These are phyloP conservation scores for Strongylocentrotus purpuratus DNA, from an alignment of 35 echinoderm and acorn worm species.

Conservation along the genomic window DNA sequence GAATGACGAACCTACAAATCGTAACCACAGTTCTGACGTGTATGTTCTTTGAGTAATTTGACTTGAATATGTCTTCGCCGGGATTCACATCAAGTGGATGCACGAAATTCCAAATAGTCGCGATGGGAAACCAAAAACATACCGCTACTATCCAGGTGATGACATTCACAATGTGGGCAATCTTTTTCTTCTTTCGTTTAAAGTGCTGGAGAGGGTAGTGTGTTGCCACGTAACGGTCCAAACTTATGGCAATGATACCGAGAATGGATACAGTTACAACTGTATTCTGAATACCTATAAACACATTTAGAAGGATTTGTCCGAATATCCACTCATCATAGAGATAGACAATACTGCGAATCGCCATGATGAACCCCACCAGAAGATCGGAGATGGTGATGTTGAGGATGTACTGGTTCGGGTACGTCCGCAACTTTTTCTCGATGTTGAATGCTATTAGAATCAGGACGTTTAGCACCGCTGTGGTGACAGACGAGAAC, in stretches of 20 bases:
- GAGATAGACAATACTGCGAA: background rate
- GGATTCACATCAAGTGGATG: background rate
- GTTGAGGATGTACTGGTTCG: constrained; percentile 50
- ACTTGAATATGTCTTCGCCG: background rate
- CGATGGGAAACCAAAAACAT: constrained; percentile 26
- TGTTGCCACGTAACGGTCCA: constrained; percentile 59
- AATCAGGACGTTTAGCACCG: constrained; percentile 7
- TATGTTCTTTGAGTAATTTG: background rate
- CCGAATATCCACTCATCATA: constrained; percentile 38
- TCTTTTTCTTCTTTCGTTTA: background rate
- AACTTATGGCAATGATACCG: constrained; percentile 27
- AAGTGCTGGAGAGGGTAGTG: constrained; percentile 36
- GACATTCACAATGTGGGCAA: background rate
- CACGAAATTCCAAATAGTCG: background rate
- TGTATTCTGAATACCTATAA: background rate
- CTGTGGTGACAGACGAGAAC: background rate
- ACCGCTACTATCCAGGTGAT: constrained; percentile 34
- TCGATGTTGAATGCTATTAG: constrained; percentile 32
- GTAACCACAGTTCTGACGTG: background rate
- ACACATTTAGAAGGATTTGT: constrained; percentile 9
- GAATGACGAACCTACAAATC: background rate
- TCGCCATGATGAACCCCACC: constrained; percentile 43
- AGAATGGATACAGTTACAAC: constrained; percentile 15
- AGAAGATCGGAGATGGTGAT: constrained; percentile 30
- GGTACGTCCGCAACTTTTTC: constrained; percentile 49